Evolutionary conservation across 1,140 invertebrate species (phyloP).

Genomic region (Zaprionus ghesquierei): DNA sequence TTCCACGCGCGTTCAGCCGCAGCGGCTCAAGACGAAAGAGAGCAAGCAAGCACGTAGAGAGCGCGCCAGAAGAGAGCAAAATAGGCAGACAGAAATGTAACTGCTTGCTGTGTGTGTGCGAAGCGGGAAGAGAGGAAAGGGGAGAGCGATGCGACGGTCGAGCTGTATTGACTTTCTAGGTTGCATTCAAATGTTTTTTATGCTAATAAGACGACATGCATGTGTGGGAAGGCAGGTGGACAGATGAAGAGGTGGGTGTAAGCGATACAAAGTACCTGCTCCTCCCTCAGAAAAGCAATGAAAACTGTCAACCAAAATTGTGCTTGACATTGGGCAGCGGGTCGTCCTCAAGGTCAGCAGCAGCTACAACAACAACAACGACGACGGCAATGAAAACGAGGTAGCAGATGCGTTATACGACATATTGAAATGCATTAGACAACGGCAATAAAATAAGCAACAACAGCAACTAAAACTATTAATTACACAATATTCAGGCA

Average conservation of each 20-base stretch:
- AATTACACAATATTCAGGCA: constrained; percentile 52
- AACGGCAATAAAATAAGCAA: constrained; percentile 15
- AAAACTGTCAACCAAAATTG: not conserved
- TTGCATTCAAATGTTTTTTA: constrained; percentile 35
- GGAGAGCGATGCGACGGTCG: no score
- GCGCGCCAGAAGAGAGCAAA: not conserved
- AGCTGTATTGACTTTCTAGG: constrained; percentile 29
- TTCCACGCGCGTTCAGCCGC: constrained; percentile 52
- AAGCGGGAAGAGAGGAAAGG: no score
- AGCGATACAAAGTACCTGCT: not conserved
- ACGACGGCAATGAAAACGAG: not conserved
- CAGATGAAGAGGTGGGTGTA: not conserved
- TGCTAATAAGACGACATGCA: constrained; percentile 38
- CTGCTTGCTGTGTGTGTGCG: not conserved
- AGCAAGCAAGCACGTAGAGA: not conserved
- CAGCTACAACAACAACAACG: constrained; percentile 1
- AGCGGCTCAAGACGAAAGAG: constrained; percentile 24
- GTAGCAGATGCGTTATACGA: constrained; percentile 34
- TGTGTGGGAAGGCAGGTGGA: not conserved
- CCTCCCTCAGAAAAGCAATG: not conserved
- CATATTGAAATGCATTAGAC: constrained; percentile 52
- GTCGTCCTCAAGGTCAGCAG: constrained; percentile 36
- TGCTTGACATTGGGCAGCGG: constrained; percentile 39
- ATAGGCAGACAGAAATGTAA: constrained; percentile 2
- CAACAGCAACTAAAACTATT: constrained; percentile 24